Base-by-base conservation (phyloP, 30 jellyfish, hydroid and myxozoan genomes). In the Rhopilema esculentum region DNA sequence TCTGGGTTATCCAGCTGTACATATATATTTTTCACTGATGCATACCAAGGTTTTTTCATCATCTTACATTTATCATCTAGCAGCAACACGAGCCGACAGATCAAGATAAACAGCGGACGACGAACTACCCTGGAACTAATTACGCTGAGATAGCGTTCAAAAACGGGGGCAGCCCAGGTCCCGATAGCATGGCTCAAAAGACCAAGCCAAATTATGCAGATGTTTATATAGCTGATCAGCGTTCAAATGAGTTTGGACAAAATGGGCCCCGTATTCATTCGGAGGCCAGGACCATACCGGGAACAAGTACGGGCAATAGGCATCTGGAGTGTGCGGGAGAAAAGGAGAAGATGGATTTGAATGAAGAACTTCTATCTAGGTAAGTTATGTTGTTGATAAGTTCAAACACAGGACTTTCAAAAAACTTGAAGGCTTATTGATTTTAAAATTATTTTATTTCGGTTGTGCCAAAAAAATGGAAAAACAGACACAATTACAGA, bases 331-430 rank as follows among this genome's bases (percentile, higher is more conserved):
- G 48, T 21, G 18, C 76, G 24, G 94, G 65, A 49, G 76, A 77
- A 62, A 72, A 85, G 18, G 94, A 85, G 69, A 85, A 78, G 20
- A 85, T 85, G 94, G 40, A 74, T 66, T 85, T 74, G 57, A 80
- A 76, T 21, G 64, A 80, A 24, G 82, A 66, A 66, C 83, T 80
- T 65, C 52, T 65, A 4, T 80, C 90, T 25, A 68, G 29, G 82
- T 80, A 66, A 30, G 74, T 65, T 4, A 30, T 26, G 77, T 21
- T 30, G 48, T 52, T 19, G 20, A 69, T 23, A 52, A 69, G 8
- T 7, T 69, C 23, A 26, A 69, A 24, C 20, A 4, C 7, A 69
- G 28, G 6, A 69, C 51, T 19, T 32, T 25, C 8, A 32, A 32
- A 32, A 18, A 18, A n/a, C n/a, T n/a, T n/a, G n/a, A n/a, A n/a